Percentiles rank a stretch among this genome's conserved stretches.
Conservation (phyloP, 2,888 invertebrate genomes). For the Ormyrus pomaceus region DNA sequence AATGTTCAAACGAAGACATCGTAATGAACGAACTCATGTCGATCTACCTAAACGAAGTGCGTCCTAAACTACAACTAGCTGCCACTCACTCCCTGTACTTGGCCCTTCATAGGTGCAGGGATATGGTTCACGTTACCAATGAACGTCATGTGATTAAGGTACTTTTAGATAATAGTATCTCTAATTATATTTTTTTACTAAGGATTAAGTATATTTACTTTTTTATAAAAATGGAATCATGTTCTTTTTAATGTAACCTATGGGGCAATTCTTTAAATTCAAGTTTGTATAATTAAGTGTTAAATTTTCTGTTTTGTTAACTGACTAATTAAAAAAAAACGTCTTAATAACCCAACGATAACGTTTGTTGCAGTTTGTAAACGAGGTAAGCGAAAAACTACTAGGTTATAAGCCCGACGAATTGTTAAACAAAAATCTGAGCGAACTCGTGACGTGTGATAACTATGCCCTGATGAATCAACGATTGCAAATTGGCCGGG, state of each 20-base stretch:
- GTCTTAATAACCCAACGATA: too few relatives aligned
- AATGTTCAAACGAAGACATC: constrained; percentile 77
- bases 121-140: constrained; percentile 92
- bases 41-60: constrained; percentile 87
- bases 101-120: constrained; percentile 89
- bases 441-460: constrained; percentile 78
- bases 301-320: neutral
- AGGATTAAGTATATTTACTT: neutral
- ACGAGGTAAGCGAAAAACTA: constrained; percentile 89
- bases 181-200: constrained; percentile 14
- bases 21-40: constrained; percentile 85
- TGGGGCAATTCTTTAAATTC: neutral
- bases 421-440: constrained; percentile 79
- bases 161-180: neutral
- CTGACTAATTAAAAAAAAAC: constrained; percentile 1
- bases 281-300: neutral
- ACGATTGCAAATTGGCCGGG: constrained; percentile 81
- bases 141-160: constrained; percentile 90
- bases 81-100: constrained; percentile 90
- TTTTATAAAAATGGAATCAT: neutral
- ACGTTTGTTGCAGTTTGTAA: constrained; percentile 83
- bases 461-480: constrained; percentile 79
- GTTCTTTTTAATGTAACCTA: neutral
- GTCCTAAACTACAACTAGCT: constrained; percentile 86
- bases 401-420: constrained; percentile 85